Evolutionary conservation across 2,888 invertebrate species (phyloP).

Genomic region (Brachypalpus laphriformis): DNA sequence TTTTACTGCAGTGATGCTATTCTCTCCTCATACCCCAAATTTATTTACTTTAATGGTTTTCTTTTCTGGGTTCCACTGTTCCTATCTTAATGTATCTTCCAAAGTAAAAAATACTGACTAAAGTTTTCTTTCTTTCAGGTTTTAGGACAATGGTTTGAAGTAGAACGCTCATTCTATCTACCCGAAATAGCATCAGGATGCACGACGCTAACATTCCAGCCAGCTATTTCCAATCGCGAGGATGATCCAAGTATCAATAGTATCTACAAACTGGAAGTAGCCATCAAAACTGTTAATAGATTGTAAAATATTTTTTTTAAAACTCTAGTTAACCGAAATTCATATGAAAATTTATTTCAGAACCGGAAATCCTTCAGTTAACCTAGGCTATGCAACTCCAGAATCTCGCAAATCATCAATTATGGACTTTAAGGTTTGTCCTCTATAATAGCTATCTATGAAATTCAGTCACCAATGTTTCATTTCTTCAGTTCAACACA

Average conservation of each 20-base stretch:
- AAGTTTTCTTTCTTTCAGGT: conserved; percentile 77
- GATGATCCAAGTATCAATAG: conserved; percentile 83
- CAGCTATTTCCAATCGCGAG: conserved; percentile 77
- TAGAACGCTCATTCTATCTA: conserved; percentile 90
- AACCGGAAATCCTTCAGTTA: conserved; percentile 85
- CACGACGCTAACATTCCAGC: conserved; percentile 86
- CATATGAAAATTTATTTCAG: conserved; percentile 81
- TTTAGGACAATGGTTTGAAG: conserved; percentile 90
- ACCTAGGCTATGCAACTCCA: conserved; percentile 86
- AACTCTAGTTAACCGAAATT: not conserved
- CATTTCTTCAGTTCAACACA: conserved; percentile 84
- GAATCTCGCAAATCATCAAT: conserved; percentile 84
- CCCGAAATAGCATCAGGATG: conserved; percentile 89
- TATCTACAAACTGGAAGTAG: conserved; percentile 85
- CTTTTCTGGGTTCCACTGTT: no score
- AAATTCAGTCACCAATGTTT: not conserved
- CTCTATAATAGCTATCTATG: not conserved
- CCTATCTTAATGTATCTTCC: no score
- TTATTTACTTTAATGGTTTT: no score
- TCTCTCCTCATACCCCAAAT: no score
- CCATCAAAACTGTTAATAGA: conserved; percentile 86
- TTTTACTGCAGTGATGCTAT: no score
- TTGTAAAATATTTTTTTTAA: conserved; percentile 83
- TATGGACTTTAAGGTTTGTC: conserved; percentile 82
- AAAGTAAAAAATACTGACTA: no score